These are phyloP conservation scores for Microctenopoma lineatum DNA, from an alignment of 2,797 vertebrate species.

Conservation along the genomic window DNA sequence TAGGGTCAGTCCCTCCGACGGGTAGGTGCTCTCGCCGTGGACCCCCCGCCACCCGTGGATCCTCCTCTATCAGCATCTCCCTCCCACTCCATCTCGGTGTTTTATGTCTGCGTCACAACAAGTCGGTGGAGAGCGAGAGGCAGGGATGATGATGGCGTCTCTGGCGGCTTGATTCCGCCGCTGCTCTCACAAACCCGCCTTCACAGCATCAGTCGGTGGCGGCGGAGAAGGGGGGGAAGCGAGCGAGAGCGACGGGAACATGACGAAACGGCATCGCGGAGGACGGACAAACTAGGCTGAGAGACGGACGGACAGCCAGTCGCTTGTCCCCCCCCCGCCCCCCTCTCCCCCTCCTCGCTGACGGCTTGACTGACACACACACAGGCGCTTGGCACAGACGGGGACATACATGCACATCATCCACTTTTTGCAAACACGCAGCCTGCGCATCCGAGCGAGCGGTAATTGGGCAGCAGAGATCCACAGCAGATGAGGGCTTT, in stretches of 20 bases:
- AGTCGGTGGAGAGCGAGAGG: conserved; percentile 82
- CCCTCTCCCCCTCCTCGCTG: conserved; percentile 53
- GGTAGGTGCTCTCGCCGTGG: conserved; percentile 69
- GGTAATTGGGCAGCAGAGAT: conserved; percentile 74
- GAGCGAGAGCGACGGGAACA: conserved; percentile 71
- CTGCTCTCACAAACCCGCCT: conserved; percentile 77
- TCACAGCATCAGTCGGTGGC: conserved; percentile 74
- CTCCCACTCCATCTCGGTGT: conserved; percentile 84
- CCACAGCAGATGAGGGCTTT: conserved; percentile 76
- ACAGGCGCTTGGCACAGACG: conserved; percentile 69
- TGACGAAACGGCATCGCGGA: conserved; percentile 80
- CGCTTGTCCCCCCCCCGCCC: conserved; percentile 2
- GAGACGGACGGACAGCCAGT: conserved; percentile 74
- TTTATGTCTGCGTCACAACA: conserved; percentile 92
- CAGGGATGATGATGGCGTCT: conserved; percentile 88
- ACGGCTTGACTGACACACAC: conserved; percentile 74
- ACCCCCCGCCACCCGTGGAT: conserved; percentile 38
- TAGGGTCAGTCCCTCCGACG: conserved; percentile 75
- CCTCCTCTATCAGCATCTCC: conserved; percentile 71
- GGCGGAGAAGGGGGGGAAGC: conserved; percentile 28
- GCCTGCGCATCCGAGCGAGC: conserved; percentile 74
- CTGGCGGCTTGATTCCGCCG: conserved; percentile 82
- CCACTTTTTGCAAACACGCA: conserved; percentile 74
- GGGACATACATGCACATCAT: conserved; percentile 71
- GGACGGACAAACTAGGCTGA: conserved; percentile 79